Evolutionary conservation across 1,140 invertebrate genomes (phyloP), one percentile per base, ranked within the genome.

Genomic region (Anthonomus grandis): DNA sequence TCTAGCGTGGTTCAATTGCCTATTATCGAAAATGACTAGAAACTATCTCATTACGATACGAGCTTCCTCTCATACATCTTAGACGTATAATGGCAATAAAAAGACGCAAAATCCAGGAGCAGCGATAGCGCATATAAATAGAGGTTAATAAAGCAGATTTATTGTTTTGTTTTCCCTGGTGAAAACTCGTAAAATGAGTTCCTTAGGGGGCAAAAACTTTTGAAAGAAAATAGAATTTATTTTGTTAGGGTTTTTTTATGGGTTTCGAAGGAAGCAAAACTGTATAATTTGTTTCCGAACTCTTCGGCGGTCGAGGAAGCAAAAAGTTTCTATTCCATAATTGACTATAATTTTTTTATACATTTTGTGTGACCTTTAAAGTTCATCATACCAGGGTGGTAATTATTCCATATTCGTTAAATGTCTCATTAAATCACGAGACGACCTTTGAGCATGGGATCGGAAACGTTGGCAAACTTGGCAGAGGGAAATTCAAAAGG

Each of bases 71-170:
- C 12, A 34, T 49, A 49, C 37, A 49, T 36, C 19, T 34, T 36
- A 4, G 19, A 38, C 17, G 17, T 37, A 56, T 42, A n/a, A 18
- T n/a, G 23, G 27, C 37, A 49, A 49, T 49, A 48, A 56, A 56
- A 47, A 34, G 24, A 25, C n/a, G 24, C 47, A 48, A 48, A 18
- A 39, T 48, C 45, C 42, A 47, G 15, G 22, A 56, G 45, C 45
- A 27, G 34, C 24, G 42, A 45, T 45, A 57, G 36, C 46, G 52
- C 41, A 55, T 55, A 46, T 55, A 53, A 53, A 53, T 53, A 55
- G 39, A 44, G 42, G 52, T 55, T 55, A 55, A 55, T 55, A 55
- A 55, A 55, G 23, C 42, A 46, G 42, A 56, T 56, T 56, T 56
- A 56, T 56, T 56, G 53, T 48, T 56, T 56, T 47, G 53, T 56